Evolutionary conservation across 2,113 vertebrate genomes (phyloP).

Genomic region (Stomatorhinus ivindoensis): DNA sequence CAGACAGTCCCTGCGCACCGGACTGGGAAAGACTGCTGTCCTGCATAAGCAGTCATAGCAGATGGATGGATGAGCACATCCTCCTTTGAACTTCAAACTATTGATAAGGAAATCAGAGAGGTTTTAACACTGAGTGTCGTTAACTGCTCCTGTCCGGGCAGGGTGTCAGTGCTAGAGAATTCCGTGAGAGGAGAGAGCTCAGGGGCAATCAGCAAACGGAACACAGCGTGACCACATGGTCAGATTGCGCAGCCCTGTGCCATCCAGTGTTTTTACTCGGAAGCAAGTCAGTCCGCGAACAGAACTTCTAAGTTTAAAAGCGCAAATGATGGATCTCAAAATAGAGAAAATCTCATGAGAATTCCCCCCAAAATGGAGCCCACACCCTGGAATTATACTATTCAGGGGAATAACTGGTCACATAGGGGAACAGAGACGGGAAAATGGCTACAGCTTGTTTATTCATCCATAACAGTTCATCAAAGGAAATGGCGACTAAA

Average conservation of each 20-base stretch:
- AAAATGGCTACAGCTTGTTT: neutral
- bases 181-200: neutral
- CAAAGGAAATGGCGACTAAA: neutral
- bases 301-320: neutral
- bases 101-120: neutral
- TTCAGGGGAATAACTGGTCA: constrained; percentile 10
- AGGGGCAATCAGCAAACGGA: neutral
- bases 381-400: constrained; percentile 31
- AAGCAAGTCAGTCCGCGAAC: neutral
- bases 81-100: neutral
- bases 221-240: neutral
- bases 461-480: constrained; percentile 4
- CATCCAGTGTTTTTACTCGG: neutral
- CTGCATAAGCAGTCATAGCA: neutral
- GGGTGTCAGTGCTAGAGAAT: neutral
- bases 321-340: neutral
- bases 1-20: too few species aligned
- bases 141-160: neutral
- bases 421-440: neutral
- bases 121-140: neutral
- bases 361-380: neutral
- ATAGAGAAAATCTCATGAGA: neutral
- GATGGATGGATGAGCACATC: neutral
- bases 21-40: too few species aligned
- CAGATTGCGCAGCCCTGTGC: neutral